Percentiles rank a stretch among this genome's conserved stretches.
Evolutionary conservation across 2,113 vertebrate genomes (phyloP).

Genomic region (Corapipo altera): DNA sequence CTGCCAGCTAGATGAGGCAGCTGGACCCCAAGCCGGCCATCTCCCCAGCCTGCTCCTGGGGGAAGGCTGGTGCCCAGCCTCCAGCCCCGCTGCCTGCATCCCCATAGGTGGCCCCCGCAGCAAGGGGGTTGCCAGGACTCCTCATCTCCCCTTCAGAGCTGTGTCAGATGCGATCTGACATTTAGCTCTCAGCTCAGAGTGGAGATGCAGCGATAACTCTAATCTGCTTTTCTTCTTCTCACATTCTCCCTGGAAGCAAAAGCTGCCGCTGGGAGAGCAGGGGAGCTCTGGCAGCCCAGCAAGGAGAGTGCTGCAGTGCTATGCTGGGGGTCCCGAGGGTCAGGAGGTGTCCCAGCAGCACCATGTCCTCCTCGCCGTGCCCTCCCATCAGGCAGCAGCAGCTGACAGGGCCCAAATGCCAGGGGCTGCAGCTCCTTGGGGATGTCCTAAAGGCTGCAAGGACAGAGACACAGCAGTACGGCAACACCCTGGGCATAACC

Average conservation of each 20-base stretch:
- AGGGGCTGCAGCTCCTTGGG: background rate
- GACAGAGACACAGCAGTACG: background rate
- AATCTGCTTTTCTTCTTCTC: slow-evolving; percentile 22
- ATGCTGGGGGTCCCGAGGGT: background rate
- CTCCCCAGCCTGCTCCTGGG: fast-evolving
- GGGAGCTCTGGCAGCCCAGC: background rate
- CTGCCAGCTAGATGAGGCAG: background rate
- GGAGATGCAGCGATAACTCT: slow-evolving; percentile 3
- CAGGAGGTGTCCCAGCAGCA: background rate
- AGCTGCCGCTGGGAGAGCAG: background rate
- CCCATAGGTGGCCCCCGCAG: fast-evolving
- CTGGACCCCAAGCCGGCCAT: background rate
- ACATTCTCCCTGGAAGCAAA: background rate
- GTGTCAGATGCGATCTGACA: background rate
- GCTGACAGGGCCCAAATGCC: background rate
- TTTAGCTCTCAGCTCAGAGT: background rate
- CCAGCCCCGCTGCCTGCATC: background rate
- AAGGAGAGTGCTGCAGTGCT: fast-evolving
- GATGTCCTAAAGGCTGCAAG: background rate
- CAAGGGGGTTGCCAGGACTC: fast-evolving
- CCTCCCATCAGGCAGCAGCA: background rate
- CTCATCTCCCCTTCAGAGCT: background rate
- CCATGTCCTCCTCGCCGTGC: fast-evolving
- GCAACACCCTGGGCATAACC: background rate
- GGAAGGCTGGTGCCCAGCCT: fast-evolving